These are phyloP conservation scores for Aplysia californica DNA, from an alignment of 1,140 invertebrate genomes.

Conservation along the genomic window DNA sequence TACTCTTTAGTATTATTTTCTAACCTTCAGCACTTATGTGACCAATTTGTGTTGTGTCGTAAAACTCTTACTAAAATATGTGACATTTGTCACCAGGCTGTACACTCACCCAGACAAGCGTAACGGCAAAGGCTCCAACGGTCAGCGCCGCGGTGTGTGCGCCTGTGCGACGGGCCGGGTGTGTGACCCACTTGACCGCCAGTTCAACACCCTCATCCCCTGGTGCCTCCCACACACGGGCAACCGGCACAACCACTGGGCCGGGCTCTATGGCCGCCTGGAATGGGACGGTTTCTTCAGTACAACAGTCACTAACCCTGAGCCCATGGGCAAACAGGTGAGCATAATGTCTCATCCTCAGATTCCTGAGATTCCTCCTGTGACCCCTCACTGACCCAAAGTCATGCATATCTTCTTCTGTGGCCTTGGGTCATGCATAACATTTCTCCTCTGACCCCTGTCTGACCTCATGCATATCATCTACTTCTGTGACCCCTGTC, in stretches of 20 bases:
- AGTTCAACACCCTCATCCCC: conserved; percentile 88
- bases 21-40: no score
- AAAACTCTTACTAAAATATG: no score
- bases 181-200: conserved; percentile 81
- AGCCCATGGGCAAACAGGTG: conserved; percentile 91
- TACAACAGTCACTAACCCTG: conserved; percentile 85
- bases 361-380: not conserved
- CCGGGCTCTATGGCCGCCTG: conserved; percentile 80
- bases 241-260: conserved; percentile 89
- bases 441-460: no score
- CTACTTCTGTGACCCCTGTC: no score
- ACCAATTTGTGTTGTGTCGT: no score
- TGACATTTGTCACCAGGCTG: no score
- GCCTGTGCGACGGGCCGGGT: conserved; percentile 75
- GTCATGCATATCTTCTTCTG: no score
- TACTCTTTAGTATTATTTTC: no score
- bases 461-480: no score
- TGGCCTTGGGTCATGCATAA: no score
- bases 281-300: conserved; percentile 87
- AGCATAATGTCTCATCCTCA: not conserved
- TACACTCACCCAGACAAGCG: conserved; percentile 81
- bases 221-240: conserved; percentile 92
- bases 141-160: conserved; percentile 82
- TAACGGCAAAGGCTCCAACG: conserved; percentile 73
- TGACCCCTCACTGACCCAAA: no score